A percentile compares a stretch with the other conserved stretches of the same genome.
phyloP scores from a whole-genome alignment of 2,797 vertebrate genomes.

The Macrochelys suwanniensis region DNA sequence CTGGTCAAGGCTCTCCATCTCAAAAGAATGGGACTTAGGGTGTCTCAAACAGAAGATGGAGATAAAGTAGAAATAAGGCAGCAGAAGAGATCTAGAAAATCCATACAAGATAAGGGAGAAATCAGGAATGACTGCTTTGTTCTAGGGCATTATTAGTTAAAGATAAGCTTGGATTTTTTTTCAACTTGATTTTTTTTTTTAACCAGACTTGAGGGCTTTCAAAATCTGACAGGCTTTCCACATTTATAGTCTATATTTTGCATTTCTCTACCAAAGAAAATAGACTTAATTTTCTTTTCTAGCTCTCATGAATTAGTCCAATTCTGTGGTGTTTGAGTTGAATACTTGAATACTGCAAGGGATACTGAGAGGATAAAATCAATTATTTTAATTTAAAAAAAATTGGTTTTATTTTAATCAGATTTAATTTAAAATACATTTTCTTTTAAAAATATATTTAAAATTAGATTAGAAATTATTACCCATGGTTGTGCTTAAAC shows the following conservation, averaged over 20 bases:
- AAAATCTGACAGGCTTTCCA: background rate
- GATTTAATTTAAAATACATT: background rate
- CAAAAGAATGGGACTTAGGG: background rate
- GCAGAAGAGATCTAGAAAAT: background rate
- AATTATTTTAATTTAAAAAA: background rate
- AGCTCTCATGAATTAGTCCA: background rate
- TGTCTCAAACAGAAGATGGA: background rate
- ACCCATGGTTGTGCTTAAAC: background rate
- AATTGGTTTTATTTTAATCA: background rate
- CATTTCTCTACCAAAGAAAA: background rate
- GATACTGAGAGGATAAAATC: background rate
- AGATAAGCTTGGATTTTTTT: background rate
- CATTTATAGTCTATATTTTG: background rate
- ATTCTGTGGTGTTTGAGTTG: background rate
- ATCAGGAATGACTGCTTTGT: background rate
- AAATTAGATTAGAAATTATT: background rate
- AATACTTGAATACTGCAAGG: too few species aligned
- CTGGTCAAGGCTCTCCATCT: background rate
- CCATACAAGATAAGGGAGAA: background rate
- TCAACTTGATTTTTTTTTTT: background rate
- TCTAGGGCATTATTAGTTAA: background rate
- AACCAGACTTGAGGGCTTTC: background rate
- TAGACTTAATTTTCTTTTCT: background rate
- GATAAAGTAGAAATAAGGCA: background rate
- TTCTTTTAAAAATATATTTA: background rate